A percentile compares a stretch with the other conserved stretches of the same genome.
Evolutionary conservation across 2,113 vertebrate species (phyloP).

Genomic region (Sturnus vulgaris): DNA sequence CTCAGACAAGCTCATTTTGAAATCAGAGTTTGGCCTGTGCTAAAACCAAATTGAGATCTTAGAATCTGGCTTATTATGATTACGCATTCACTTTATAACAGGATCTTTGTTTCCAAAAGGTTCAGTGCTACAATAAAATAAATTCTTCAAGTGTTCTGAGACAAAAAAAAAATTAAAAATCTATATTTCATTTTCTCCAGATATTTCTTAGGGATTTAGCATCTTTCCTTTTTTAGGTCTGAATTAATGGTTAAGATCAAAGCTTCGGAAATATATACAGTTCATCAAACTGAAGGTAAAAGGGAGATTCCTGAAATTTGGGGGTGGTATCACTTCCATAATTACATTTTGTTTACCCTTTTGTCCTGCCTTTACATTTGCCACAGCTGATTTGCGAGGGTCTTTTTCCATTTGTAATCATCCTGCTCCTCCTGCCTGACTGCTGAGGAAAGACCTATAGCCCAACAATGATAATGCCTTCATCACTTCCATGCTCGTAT

Average conservation of each 20-base stretch:
- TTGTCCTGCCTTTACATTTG: conserved; percentile 50
- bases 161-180: background rate
- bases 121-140: background rate
- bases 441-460: conserved; percentile 68
- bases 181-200: background rate
- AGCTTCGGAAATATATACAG: background rate
- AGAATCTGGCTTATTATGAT: background rate
- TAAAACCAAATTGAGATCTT: background rate
- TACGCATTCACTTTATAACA: background rate
- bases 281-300: background rate
- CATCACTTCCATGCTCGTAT: conserved; percentile 41
- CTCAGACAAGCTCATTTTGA: conserved; percentile 13
- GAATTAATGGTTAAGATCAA: background rate
- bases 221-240: background rate
- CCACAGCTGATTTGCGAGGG: conserved; percentile 52
- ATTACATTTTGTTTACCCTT: conserved; percentile 38
- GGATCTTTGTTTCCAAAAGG: background rate
- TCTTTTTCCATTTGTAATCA: conserved; percentile 51
- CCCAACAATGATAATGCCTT: conserved; percentile 53
- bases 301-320: background rate
- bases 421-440: conserved; percentile 76
- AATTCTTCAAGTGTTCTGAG: background rate
- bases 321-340: conserved; percentile 1
- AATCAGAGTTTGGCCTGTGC: background rate
- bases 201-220: background rate